Conservation (phyloP, 2,113 vertebrate species). For the Mionectes macconnelli region DNA sequence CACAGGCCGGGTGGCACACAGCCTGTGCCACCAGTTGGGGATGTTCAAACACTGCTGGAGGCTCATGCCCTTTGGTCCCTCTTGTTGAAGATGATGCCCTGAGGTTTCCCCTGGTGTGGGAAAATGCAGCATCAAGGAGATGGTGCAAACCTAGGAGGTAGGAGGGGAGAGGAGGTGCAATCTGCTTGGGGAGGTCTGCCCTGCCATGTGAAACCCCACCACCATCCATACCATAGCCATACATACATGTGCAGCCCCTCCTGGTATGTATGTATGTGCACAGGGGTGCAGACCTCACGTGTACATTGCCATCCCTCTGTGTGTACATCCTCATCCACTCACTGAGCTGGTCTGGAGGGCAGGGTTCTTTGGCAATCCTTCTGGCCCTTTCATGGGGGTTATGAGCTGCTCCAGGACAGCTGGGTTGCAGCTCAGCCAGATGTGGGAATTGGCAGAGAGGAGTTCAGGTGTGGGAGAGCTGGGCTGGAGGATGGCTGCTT, state of each 20-base stretch:
- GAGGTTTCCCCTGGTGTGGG: background rate
- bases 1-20: background rate
- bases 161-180: background rate
- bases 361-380: background rate
- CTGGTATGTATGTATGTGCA: background rate
- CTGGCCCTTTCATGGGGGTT: background rate
- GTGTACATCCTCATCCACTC: background rate
- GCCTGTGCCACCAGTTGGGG: background rate
- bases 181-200: accelerated
- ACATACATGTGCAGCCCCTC: background rate
- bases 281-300: background rate
- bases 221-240: background rate
- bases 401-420: background rate
- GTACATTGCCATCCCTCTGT: background rate
- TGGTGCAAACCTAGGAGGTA: background rate
- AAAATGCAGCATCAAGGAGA: background rate
- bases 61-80: background rate
- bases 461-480: background rate
- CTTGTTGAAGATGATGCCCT: background rate
- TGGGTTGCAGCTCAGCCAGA: background rate
- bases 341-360: background rate
- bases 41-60: background rate
- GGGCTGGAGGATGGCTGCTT: background rate
- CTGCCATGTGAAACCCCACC: background rate
- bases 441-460: background rate